phyloP scores from a whole-genome alignment of 2,797 vertebrate genomes.

The Pachyuromys duprasi region DNA sequence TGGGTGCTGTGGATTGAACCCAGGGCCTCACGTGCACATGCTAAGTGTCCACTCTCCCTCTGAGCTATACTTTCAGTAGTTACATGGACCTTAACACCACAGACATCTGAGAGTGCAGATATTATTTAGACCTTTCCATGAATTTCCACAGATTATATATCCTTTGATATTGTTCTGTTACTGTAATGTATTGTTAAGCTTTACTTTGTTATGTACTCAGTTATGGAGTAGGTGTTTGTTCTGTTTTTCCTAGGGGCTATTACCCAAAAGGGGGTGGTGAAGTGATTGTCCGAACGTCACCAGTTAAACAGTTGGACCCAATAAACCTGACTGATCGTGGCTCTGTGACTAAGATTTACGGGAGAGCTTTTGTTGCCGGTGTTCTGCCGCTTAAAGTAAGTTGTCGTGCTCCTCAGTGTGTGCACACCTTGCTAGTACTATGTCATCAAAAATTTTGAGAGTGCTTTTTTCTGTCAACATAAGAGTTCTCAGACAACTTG shows the following conservation, averaged over 20 bases:
- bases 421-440: background rate
- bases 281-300: slow-evolving; percentile 92
- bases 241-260: slow-evolving; percentile 91
- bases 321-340: slow-evolving; percentile 94
- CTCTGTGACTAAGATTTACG: slow-evolving; percentile 95
- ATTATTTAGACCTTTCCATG: background rate
- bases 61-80: background rate
- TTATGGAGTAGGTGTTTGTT: slow-evolving; percentile 6
- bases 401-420: slow-evolving; percentile 22
- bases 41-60: background rate
- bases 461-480: background rate
- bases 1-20: background rate
- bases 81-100: background rate
- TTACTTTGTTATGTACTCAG: background rate
- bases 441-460: background rate
- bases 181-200: background rate
- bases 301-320: slow-evolving; percentile 93
- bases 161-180: background rate
- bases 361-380: slow-evolving; percentile 95
- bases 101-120: background rate
- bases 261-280: slow-evolving; percentile 98
- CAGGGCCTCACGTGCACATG: background rate
- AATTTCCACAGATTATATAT: background rate
- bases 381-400: slow-evolving; percentile 95
- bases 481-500: background rate